Percentiles rank a stretch among this genome's conserved stretches.
Evolutionary conservation across 2,113 vertebrate species (phyloP).

Genomic region (Oryzias woworae): DNA sequence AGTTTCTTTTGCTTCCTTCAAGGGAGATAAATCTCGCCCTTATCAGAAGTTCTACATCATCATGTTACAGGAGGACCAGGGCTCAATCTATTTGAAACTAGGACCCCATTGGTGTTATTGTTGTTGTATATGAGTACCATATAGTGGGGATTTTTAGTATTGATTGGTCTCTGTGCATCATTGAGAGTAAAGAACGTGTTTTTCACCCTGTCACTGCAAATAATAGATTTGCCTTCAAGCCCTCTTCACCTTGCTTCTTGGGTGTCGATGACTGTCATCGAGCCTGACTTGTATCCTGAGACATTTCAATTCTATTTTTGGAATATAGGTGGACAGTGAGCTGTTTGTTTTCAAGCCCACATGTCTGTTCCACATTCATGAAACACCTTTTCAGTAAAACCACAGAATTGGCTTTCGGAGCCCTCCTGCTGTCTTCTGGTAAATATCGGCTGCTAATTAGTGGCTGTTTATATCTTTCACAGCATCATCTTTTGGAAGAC

Average conservation of each 20-base stretch:
- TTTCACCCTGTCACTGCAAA: conserved; percentile 8
- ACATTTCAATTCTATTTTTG: conserved; percentile 55
- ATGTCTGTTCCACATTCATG: conserved; percentile 62
- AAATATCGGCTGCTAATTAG: conserved; percentile 73
- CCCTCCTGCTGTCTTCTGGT: conserved; percentile 58
- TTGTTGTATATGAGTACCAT: too few relatives aligned
- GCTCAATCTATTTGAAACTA: too few relatives aligned
- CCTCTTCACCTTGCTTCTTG: conserved; percentile 47
- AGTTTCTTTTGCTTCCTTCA: too few relatives aligned
- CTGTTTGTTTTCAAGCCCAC: conserved; percentile 69
- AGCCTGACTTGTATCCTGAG: conserved; percentile 24
- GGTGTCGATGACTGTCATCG: conserved; percentile 59
- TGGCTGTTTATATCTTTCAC: conserved; percentile 52
- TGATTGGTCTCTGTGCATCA: not conserved
- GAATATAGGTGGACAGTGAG: conserved; percentile 58
- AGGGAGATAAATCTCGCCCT: too few relatives aligned
- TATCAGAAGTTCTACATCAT: too few relatives aligned
- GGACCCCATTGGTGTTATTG: too few relatives aligned
- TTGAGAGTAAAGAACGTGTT: conserved; percentile 10
- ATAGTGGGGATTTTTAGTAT: too few relatives aligned
- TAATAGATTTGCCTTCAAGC: conserved; percentile 14
- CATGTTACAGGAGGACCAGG: too few relatives aligned
- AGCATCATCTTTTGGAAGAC: conserved; percentile 40
- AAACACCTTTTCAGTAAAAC: conserved; percentile 62
- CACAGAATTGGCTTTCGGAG: conserved; percentile 54